Base-by-base conservation (phyloP, 2,888 invertebrate species). In the Invenusta paracnida region DNA sequence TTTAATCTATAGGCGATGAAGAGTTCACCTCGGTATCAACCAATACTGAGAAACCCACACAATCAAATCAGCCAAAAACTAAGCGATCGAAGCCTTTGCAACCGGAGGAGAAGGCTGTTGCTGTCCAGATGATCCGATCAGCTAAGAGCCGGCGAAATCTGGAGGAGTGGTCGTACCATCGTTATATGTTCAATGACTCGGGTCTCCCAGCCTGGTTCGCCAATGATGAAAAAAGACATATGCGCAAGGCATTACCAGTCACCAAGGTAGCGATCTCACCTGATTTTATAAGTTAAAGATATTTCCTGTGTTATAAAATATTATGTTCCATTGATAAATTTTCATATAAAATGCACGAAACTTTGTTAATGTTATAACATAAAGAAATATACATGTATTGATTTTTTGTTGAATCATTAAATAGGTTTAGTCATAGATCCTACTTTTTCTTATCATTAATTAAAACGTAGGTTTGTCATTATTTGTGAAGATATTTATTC, bases 201-300 rank as follows among this genome's bases (percentile, higher is more conserved):
- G 93, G 95, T 90, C 93, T 99, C 82, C 99, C 99, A 0, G 95
- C 95, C 89, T 99, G 99, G 99, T 99, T 99, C 92, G 93, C 94
- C 0, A 94, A 95, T 87, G 98, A 99, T 89, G 99, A 99, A 91
- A 94, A 94, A 87, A 94, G 95, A 90, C 96, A 98, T 90, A 96
- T 95, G 94, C 94, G 93, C 88, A 95, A 94, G 90, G 94, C 94
- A 86, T 92, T 94, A 11, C 95, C 96, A 0, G 95, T 98, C 17
- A 28, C 87, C 66, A 87, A 5, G 73, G 73, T 73, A 48, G 17
- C n/a, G n/a, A n/a, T n/a, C n/a, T n/a, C n/a, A n/a, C n/a, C n/a
- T n/a, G n/a, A n/a, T n/a, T n/a, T n/a, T n/a, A n/a, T n/a, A n/a
- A n/a, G n/a, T n/a, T n/a, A n/a, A n/a, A n/a, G n/a, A n/a, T n/a